Evolutionary conservation across 2,113 vertebrate genomes (phyloP), one percentile per base, ranked within the genome.

Genomic region (Oenanthe oenanthe): DNA sequence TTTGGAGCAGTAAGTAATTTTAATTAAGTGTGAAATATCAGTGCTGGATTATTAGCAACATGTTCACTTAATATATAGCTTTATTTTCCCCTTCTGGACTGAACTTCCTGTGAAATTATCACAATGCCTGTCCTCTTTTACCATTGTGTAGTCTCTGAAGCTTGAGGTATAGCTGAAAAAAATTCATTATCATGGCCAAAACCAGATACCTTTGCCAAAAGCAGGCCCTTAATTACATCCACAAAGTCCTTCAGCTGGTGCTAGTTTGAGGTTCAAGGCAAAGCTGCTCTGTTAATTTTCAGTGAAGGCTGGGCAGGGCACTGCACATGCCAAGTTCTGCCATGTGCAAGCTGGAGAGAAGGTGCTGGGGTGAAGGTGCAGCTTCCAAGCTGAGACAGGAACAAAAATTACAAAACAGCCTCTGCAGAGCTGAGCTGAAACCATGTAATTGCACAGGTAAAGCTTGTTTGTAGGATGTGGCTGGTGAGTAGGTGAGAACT

Each of bases 311-410:
- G 28, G 9, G 58, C 29, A 56, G 63, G 77, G 20, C 8, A 5
- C 21, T 8, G 6, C 6, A 28, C 47, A 71, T 38, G 31, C 34
- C 14, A 10, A 40, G 36, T 31, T 87, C 65, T 91, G 34, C 72
- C 40, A 47, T 1, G 1, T 45, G 68, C 0, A 0, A 40, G 22
- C 47, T 25, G 29, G 53, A 78, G 66, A 85, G 74, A 70, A 67
- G 48, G 43, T 45, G 22, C 51, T 25, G 32, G 53, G 78, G 66
- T 82, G 74, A 70, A 67, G 48, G 53, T 28, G 15, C 32, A 50
- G 76, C 36, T 73, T 66, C 25, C 2, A 2, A n/a, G 34, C 17
- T 31, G 68, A 67, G 71, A 31, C 2, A 1, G 62, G 36, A 90
- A 48, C 28, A 34, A 28, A 66, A 65, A 68, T 60, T 60, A 66